Percentiles rank a stretch among this genome's conserved stretches.
phyloP scores from a whole-genome alignment of 2,797 vertebrate species.

The Chiloscyllium punctatum region DNA sequence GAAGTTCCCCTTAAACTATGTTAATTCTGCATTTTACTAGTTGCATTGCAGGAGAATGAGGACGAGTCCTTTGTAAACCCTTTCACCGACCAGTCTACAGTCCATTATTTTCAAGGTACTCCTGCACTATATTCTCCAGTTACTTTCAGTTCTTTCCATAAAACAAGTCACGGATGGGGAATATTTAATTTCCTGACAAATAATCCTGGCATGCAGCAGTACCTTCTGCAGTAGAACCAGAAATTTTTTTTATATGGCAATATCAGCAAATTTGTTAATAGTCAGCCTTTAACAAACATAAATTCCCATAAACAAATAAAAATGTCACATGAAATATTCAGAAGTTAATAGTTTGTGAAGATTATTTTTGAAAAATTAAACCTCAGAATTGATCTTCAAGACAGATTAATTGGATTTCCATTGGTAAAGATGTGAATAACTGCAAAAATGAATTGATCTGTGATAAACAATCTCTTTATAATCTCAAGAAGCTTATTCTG shows the following conservation, averaged over 20 bases:
- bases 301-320: neutral
- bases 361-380: neutral
- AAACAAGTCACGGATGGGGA: neutral
- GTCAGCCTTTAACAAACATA: neutral
- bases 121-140: neutral
- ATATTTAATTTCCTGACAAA: neutral
- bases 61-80: neutral
- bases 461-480: neutral
- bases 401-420: neutral
- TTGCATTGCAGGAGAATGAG: neutral
- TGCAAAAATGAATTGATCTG: neutral
- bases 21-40: neutral
- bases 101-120: neutral
- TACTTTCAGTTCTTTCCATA: neutral
- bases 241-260: neutral
- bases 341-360: neutral
- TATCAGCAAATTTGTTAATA: neutral
- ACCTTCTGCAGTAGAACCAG: too few species aligned
- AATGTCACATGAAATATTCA: neutral
- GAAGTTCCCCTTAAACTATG: neutral
- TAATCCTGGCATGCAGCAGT: neutral
- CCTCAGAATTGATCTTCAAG: neutral
- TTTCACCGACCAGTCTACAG: neutral
- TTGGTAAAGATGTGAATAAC: neutral
- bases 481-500: neutral